Percentiles rank a stretch among this genome's conserved stretches.
phyloP scores from a whole-genome alignment of 2,113 vertebrate species.

The Laterallus jamaicensis region DNA sequence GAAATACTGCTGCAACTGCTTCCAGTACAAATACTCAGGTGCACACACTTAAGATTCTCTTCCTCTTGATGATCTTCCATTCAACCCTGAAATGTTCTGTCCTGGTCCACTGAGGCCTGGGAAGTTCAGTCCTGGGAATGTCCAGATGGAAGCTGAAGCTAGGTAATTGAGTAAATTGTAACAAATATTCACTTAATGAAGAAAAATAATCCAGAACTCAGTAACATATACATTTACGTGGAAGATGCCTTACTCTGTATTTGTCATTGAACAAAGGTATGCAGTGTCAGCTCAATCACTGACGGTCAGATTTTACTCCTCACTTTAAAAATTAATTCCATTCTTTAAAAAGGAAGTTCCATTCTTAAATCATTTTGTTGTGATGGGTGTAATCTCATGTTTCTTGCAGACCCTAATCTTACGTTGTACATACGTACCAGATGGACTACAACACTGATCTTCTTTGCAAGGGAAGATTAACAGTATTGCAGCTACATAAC shows the following conservation, averaged over 20 bases:
- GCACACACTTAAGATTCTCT: neutral
- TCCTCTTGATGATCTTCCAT: neutral
- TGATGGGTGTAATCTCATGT: neutral
- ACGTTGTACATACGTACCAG: neutral
- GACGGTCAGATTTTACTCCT: neutral
- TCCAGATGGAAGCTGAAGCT: neutral
- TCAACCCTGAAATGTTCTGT: neutral
- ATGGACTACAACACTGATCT: neutral
- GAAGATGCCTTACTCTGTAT: neutral
- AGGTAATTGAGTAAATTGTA: neutral
- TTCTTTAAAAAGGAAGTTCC: neutral
- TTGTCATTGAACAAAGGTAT: neutral
- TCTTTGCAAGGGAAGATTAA: slow-evolving; percentile 9
- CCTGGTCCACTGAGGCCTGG: neutral
- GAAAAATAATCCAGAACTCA: neutral
- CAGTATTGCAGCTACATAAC: slow-evolving; percentile 21
- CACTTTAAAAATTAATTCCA: neutral
- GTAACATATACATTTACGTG: neutral
- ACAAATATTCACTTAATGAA: neutral
- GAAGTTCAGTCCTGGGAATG: neutral
- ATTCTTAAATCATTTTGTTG: neutral
- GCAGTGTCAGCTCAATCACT: neutral
- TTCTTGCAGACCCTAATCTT: neutral
- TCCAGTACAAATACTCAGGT: neutral
- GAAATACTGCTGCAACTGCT: neutral